phyloP scores from a whole-genome alignment of 2,113 vertebrate genomes.

The Sterna hirundo region DNA sequence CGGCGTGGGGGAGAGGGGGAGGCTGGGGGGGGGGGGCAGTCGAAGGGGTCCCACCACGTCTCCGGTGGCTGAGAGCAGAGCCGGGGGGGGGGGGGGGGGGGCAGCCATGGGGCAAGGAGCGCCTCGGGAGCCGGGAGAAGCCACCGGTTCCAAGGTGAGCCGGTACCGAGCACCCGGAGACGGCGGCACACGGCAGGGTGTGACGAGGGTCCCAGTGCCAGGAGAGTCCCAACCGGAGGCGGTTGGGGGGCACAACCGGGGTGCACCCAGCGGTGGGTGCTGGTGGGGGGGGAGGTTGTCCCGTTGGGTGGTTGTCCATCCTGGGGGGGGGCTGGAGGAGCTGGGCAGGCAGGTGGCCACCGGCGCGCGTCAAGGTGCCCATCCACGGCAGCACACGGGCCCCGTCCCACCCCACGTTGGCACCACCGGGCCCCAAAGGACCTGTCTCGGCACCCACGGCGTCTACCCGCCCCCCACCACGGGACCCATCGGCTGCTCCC shows the following conservation, averaged over 20 bases:
- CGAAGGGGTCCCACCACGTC: not conserved
- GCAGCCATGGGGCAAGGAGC: not conserved
- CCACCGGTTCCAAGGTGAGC: not conserved
- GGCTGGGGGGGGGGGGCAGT: not conserved
- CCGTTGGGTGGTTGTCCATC: not conserved
- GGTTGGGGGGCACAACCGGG: no score
- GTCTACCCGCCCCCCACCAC: not conserved
- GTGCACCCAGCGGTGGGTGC: no score
- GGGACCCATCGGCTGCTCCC: not conserved
- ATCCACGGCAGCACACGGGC: not conserved
- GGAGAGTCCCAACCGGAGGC: not conserved
- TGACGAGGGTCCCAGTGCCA: not conserved
- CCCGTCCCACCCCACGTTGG: rapidly evolving
- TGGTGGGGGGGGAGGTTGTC: not conserved
- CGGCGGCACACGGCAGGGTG: no score
- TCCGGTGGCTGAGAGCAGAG: not conserved
- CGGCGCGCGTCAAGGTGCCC: rapidly evolving
- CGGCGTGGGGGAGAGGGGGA: no score
- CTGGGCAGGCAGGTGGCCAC: not conserved
- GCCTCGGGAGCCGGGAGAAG: not conserved
- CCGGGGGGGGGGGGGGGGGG: no score
- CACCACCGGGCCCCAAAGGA: not conserved
- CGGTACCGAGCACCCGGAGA: not conserved
- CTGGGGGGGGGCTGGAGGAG: not conserved
- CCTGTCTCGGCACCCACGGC: rapidly evolving